Base-by-base conservation (phyloP, 2,888 invertebrate species). In the Pasiphila rectangulata region DNA sequence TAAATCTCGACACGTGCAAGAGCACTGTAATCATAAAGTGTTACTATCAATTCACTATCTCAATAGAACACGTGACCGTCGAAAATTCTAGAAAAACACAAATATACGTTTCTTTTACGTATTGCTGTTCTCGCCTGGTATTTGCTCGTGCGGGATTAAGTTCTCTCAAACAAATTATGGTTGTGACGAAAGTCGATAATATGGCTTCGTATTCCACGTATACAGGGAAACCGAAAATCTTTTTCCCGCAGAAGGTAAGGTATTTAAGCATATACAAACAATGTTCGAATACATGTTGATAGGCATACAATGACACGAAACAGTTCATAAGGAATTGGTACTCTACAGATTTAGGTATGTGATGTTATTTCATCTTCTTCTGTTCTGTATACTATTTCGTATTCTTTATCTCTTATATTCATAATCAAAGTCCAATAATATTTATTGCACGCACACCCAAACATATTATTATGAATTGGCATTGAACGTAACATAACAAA, bases 201-300 rank as follows among this genome's bases (percentile, higher is more conserved):
- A 88, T 88, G 88, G 83, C 87, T 70, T 86, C 86, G 65, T 88
- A 86, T 64, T 79, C 86, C 69, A 80, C 88, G 57, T 87, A 82
- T 64, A 83, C 86, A 64, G 87, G 87, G 79, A 86, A 85, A 85
- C 88, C 88, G 56, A 88, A 87, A 78, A 85, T 86, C 54, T 84
- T 87, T 75, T 87, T 83, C 64, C 87, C 86, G 61, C 86, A 88
- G 83, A 87, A 88, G 88, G 88, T 86, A 77, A 83, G 83, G 34
- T 16, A n/a, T n/a, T n/a, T n/a, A n/a, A n/a, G n/a, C n/a, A n/a
- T n/a, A n/a, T n/a, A n/a, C n/a, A n/a, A n/a, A n/a, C n/a, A n/a
- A n/a, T n/a, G n/a, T n/a, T n/a, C n/a, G n/a, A n/a, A n/a, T n/a
- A n/a, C n/a, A n/a, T n/a, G n/a, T n/a, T n/a, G n/a, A n/a, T n/a